Evolutionary conservation across 1,140 invertebrate genomes (phyloP).

Genomic region (Gonatopus flavifemur): DNA sequence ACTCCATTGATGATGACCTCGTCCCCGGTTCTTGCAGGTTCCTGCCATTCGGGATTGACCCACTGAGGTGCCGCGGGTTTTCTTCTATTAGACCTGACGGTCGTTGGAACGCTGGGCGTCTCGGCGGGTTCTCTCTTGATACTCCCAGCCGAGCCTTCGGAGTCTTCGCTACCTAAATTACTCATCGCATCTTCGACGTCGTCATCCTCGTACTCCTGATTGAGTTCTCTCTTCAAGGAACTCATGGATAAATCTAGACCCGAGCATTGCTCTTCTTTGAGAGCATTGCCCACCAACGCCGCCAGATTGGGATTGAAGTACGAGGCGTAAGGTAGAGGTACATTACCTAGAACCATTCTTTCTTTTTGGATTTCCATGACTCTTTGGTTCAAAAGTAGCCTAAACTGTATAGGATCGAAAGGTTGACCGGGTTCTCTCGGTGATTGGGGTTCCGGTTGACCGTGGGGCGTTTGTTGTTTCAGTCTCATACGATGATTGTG

Average conservation of each 20-base stretch:
- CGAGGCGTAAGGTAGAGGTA: constrained; percentile 72
- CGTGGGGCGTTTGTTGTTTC: constrained; percentile 84
- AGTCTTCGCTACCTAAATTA: constrained; percentile 78
- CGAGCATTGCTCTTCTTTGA: constrained; percentile 75
- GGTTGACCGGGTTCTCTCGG: constrained; percentile 71
- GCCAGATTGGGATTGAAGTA: constrained; percentile 76
- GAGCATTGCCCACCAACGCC: constrained; percentile 66
- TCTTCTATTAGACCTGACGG: constrained; percentile 68
- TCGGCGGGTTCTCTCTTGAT: constrained; percentile 63
- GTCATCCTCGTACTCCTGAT: constrained; percentile 70
- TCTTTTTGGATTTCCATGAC: constrained; percentile 84
- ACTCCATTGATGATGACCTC: constrained; percentile 91
- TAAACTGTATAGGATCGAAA: constrained; percentile 90
- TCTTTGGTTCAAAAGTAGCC: constrained; percentile 83
- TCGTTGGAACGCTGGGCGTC: constrained; percentile 52
- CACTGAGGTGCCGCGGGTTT: constrained; percentile 96
- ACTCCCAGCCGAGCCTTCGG: constrained; percentile 57
- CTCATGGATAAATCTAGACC: constrained; percentile 81
- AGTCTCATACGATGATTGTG: constrained; percentile 98
- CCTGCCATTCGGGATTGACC: constrained; percentile 92
- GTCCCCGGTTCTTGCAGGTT: constrained; percentile 63
- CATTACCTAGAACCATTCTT: constrained; percentile 71
- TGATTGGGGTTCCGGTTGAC: constrained; percentile 67
- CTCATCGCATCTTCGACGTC: constrained; percentile 75
- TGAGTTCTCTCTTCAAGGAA: constrained; percentile 73